A percentile compares a stretch with the other conserved stretches of the same genome.
Conservation (phyloP, 2,797 vertebrate genomes). For the Melanotaenia nigrans region DNA sequence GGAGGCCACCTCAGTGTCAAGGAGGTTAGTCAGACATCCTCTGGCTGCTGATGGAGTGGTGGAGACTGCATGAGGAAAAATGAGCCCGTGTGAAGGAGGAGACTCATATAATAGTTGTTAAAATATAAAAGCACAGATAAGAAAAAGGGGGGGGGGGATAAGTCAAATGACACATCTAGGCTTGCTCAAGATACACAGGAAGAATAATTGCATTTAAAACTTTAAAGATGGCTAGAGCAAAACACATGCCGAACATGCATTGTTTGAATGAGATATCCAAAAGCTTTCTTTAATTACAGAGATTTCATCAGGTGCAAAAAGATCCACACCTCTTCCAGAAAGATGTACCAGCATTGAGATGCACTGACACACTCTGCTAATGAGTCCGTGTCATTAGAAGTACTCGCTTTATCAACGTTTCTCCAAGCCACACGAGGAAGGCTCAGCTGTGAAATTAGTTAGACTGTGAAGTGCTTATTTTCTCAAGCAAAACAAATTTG, state of each 20-base stretch:
- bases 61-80: no score
- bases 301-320: slow-evolving; percentile 37
- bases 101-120: no score
- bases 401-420: slow-evolving; percentile 44
- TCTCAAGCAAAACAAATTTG: slow-evolving; percentile 54
- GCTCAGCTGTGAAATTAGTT: slow-evolving; percentile 43
- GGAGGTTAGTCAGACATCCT: slow-evolving; percentile 1
- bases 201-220: neutral
- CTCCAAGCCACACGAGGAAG: slow-evolving; percentile 19
- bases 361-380: slow-evolving; percentile 66
- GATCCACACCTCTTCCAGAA: slow-evolving; percentile 34
- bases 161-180: no score
- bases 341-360: slow-evolving; percentile 53
- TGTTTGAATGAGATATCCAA: neutral
- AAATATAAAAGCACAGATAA: neutral
- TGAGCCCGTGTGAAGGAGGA: no score
- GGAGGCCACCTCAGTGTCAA: slow-evolving; percentile 11
- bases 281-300: slow-evolving; percentile 24
- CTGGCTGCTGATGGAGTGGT: slow-evolving; percentile 4
- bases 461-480: slow-evolving; percentile 51
- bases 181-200: no score
- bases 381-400: slow-evolving; percentile 60
- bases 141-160: no score
- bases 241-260: neutral
- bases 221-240: neutral